Percentiles rank a stretch among this genome's conserved stretches.
These are phyloP conservation scores for Thamnophis sirtalis DNA, from an alignment of 2,113 vertebrate genomes.

Conservation along the genomic window DNA sequence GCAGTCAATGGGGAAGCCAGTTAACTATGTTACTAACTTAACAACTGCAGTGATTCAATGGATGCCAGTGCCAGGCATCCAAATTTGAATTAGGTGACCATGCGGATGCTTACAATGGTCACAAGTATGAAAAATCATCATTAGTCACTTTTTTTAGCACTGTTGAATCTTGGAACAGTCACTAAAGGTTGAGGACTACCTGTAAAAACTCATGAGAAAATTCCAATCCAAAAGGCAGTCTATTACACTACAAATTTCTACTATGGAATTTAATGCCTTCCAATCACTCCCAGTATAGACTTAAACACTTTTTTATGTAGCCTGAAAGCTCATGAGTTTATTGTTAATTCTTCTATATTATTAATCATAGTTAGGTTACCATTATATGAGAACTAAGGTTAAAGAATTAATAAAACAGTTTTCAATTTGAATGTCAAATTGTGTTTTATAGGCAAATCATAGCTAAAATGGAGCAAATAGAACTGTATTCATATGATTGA, in stretches of 20 bases:
- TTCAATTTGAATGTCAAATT: background rate
- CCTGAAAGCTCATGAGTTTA: background rate
- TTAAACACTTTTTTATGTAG: background rate
- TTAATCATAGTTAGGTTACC: background rate
- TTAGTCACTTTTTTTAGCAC: too few relatives aligned
- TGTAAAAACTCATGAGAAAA: background rate
- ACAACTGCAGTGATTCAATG: too few relatives aligned
- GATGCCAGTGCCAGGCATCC: too few relatives aligned
- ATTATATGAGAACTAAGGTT: background rate
- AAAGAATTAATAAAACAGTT: background rate
- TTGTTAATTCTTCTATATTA: background rate
- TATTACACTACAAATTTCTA: background rate
- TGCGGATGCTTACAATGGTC: too few relatives aligned
- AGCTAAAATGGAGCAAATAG: background rate
- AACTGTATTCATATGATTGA: background rate
- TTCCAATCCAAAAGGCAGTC: background rate
- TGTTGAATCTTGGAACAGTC: too few relatives aligned
- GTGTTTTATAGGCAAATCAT: background rate
- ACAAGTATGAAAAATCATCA: too few relatives aligned
- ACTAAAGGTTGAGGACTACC: too few relatives aligned
- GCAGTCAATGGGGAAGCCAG: too few relatives aligned
- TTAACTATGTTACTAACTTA: too few relatives aligned
- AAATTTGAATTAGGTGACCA: too few relatives aligned
- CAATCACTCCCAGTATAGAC: background rate
- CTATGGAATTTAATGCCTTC: background rate